Evolutionary conservation across 2,888 invertebrate genomes (phyloP), one percentile per base, ranked within the genome.

Genomic region (Aspidiotus rigidus): DNA sequence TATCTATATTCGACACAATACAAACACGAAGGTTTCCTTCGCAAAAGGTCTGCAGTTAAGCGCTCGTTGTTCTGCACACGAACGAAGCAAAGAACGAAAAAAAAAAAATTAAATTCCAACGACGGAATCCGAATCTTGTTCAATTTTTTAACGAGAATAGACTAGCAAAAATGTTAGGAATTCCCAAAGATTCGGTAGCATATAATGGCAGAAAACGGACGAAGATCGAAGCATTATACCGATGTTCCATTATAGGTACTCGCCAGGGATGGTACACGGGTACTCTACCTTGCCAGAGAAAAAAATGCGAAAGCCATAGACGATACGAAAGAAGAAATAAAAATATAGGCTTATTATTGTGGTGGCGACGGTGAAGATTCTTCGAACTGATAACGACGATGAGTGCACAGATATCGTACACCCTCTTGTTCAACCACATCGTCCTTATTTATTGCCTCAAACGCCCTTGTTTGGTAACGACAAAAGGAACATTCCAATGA

Each of bases 101-200:
- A 44, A 8, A 44, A 49, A 49, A 49, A 49, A 49, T 49, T 49
- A 49, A 49, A 49, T 49, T 49, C 49, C 49, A 49, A 6, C 49
- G 3, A n/a, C 49, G n/a, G 49, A 49, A 49, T n/a, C 49, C 10
- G 49, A 49, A 49, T 49, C 49, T 49, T 11, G 49, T n/a, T 49
- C 11, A 2, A 49, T 49, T 13, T 49, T 49, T 49, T 49, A 49
- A 49, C 49, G 49, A 49, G 49, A 49, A 49, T 49, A 49, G 6
- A 49, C 49, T 49, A 6, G 49, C 49, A 49, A 49, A 49, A 49
- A 49, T 49, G 49, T 49, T 49, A 49, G n/a, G 49, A 49, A 49
- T 49, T 28, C 49, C 49, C 49, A n/a, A 49, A 49, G 49, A 49
- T 49, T 49, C 49, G 49, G 10, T 49, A 1, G 10, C 49, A 49